These are phyloP conservation scores for Oopsacas minuta DNA, from an alignment of 37 sponge, comb jelly and placozoan genomes.

Conservation along the genomic window DNA sequence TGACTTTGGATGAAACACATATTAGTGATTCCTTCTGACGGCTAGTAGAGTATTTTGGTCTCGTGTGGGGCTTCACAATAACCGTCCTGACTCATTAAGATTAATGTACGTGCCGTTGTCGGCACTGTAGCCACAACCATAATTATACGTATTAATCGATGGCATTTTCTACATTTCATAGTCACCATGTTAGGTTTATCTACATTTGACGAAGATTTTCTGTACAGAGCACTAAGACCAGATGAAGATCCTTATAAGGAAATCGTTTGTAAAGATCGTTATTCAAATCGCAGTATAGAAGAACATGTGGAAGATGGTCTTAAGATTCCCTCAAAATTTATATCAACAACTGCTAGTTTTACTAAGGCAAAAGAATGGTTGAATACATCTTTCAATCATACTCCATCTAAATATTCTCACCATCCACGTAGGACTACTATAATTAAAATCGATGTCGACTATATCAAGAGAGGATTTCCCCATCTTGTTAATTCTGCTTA, in stretches of 20 bases:
- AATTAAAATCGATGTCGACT: not conserved
- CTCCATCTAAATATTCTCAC: not conserved
- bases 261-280: not conserved
- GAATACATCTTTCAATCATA: not conserved
- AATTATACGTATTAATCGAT: no score
- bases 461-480: not conserved
- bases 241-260: not conserved
- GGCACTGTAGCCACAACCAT: no score
- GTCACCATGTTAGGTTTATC: not conserved
- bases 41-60: no score
- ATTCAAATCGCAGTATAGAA: not conserved
- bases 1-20: no score
- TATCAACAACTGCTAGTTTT: slow-evolving; percentile 3
- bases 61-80: no score
- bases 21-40: no score
- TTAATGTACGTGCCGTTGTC: no score
- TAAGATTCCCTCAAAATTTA: not conserved
- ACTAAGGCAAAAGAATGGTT: not conserved
- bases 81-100: no score
- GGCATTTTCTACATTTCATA: no score
- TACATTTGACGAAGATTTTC: not conserved
- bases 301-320: not conserved
- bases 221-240: not conserved
- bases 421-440: not conserved
- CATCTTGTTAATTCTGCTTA: not conserved